Evolutionary conservation across 2,113 vertebrate species (phyloP).

Genomic region (Nothocercus nigrocapillus): DNA sequence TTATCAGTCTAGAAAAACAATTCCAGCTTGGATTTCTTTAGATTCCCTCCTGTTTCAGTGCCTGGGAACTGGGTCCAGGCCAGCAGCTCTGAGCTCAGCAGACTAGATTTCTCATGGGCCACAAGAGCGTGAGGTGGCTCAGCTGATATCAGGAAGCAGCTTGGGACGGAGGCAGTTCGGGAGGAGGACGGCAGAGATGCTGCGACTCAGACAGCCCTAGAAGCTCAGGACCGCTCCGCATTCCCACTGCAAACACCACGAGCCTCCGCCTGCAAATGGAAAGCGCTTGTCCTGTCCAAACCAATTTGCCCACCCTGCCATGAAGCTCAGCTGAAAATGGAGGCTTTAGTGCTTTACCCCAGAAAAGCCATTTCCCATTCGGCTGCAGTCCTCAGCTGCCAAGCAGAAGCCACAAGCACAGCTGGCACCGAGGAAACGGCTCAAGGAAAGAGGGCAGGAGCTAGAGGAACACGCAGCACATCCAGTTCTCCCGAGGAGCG

Average conservation of each 20-base stretch:
- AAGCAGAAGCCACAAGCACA: too few relatives aligned
- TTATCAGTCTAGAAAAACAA: slow-evolving; percentile 6
- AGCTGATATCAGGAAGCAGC: background rate
- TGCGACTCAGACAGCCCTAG: background rate
- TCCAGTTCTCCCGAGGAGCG: background rate
- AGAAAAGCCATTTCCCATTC: background rate
- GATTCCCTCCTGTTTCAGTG: background rate
- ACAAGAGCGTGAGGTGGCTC: background rate
- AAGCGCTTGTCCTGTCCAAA: background rate
- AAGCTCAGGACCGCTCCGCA: background rate
- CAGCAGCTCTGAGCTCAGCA: background rate
- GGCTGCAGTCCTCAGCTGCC: background rate
- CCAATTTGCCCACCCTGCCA: background rate
- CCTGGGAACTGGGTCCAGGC: slow-evolving; percentile 32
- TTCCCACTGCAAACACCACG: background rate
- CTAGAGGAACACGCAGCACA: background rate
- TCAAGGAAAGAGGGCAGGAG: background rate
- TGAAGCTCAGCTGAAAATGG: background rate
- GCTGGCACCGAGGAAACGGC: background rate
- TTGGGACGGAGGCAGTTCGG: background rate
- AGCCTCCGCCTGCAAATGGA: background rate
- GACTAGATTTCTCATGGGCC: background rate
- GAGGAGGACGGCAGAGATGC: background rate
- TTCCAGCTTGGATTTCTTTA: slow-evolving; percentile 23
- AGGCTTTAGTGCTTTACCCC: background rate